Base-by-base conservation (phyloP, 2,113 vertebrate species). In the Vanacampus margaritifer region DNA sequence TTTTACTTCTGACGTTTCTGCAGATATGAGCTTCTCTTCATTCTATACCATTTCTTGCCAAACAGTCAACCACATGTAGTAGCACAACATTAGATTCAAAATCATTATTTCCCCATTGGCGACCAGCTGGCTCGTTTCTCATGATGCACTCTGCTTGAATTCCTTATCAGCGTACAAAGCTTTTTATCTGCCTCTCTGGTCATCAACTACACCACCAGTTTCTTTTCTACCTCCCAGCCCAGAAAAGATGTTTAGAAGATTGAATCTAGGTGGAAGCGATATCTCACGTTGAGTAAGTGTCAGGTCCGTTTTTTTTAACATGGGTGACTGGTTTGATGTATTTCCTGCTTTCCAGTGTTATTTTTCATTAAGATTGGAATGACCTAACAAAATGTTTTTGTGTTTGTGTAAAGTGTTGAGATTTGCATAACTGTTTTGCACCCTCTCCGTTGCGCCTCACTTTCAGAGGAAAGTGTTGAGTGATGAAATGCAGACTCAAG, bases 381-480 rank as follows among this genome's bases (percentile, higher is more conserved):
- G 53, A 78, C 17, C 23, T 63, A 57, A 59, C 19, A 24, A 68
- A 75, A 57, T 54, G 19, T 41, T 73, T 24, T 63, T 2, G 59
- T 63, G 62, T 76, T 69, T 79, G 69, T 75, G 56, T 10, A 53
- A 28, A 70, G 32, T 48, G 21, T 63, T 79, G 64, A 79, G 73
- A 65, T 76, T 69, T 58, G 68, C 53, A 54, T 61, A 39, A 65
- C 32, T 48, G 70, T 72, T 65, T 65, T 70, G 67, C 79, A 66
- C 71, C 77, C 60, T 60, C 83, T 65, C 64, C 54, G 8, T 41
- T 5, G 21, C 13, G 67, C 48, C 45, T 73, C 64, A 72, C 43
- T 82, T 78, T 89, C 87, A 89, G 87, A 87, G 79, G 86, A 88
- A 92, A 67, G 87, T 91, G 92, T 80, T 91, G 92, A 92, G 79